Conservation (phyloP, 2,113 vertebrate species). For the Podocnemis expansa region DNA sequence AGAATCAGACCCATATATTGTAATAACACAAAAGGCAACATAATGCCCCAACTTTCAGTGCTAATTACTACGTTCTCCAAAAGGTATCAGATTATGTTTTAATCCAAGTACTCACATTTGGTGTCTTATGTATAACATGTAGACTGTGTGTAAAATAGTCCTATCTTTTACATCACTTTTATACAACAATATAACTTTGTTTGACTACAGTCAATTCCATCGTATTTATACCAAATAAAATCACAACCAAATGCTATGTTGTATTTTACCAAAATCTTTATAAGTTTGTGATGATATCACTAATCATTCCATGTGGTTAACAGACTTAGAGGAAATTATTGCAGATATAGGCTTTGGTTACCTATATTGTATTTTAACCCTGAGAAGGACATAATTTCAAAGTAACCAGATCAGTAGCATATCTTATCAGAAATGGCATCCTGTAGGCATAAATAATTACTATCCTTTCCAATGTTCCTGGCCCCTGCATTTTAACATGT, state of each 20-base stretch:
- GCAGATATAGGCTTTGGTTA: accelerated
- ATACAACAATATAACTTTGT: background rate
- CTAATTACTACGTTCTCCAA: background rate
- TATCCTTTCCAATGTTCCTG: background rate
- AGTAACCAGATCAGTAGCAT: background rate
- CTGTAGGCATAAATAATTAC: background rate
- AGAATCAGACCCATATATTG: background rate
- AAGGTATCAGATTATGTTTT: background rate
- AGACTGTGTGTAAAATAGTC: background rate
- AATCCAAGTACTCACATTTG: background rate
- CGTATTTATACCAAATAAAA: background rate
- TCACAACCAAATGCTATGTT: background rate
- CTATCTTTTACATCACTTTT: background rate
- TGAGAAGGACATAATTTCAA: background rate
- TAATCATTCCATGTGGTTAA: background rate
- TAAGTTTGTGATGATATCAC: background rate
- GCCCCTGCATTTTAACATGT: background rate
- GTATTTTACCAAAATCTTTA: background rate
- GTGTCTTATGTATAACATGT: background rate
- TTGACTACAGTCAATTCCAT: background rate
- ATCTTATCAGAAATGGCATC: background rate
- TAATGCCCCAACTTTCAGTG: background rate
- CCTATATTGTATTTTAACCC: background rate
- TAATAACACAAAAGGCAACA: background rate
- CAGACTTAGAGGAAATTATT: background rate